phyloP scores from a whole-genome alignment of 2,797 vertebrate species.

The Parotocinclus haroldoi region DNA sequence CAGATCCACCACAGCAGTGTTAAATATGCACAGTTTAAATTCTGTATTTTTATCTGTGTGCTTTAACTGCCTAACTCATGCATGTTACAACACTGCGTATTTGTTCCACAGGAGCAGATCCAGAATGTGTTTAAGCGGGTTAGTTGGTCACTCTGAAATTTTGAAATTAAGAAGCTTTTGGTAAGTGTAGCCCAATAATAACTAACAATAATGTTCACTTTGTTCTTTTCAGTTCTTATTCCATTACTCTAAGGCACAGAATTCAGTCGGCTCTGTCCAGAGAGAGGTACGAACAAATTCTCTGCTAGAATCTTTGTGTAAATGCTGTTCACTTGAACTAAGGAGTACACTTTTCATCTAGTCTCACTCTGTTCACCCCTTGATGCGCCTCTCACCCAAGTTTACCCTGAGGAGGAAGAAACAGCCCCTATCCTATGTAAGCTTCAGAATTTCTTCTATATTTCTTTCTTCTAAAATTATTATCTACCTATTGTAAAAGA shows the following conservation, averaged over 20 bases:
- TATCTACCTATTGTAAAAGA: too few species aligned
- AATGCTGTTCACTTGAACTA: not conserved
- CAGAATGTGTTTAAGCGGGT: conserved; percentile 78
- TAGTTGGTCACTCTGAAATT: conserved; percentile 33
- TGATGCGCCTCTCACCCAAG: conserved; percentile 73
- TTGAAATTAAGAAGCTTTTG: too few species aligned
- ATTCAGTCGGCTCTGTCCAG: conserved; percentile 63
- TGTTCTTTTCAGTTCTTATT: conserved; percentile 69
- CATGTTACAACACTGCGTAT: not conserved
- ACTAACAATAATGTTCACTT: too few species aligned
- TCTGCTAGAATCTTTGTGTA: not conserved
- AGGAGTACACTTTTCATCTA: conserved; percentile 34
- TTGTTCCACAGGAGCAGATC: conserved; percentile 62
- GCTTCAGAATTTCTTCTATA: not conserved
- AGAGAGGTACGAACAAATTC: conserved; percentile 54
- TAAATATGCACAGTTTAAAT: too few species aligned
- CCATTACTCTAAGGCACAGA: conserved; percentile 74
- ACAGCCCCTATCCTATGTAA: conserved; percentile 65
- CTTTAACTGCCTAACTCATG: too few species aligned
- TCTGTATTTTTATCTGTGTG: too few species aligned
- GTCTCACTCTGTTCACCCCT: conserved; percentile 72
- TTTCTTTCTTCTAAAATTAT: too few species aligned
- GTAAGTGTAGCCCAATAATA: too few species aligned
- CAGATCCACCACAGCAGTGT: too few species aligned
- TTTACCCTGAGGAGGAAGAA: conserved; percentile 72